Base-by-base conservation (phyloP, 2,888 invertebrate genomes). In the Calephelis perditalis region DNA sequence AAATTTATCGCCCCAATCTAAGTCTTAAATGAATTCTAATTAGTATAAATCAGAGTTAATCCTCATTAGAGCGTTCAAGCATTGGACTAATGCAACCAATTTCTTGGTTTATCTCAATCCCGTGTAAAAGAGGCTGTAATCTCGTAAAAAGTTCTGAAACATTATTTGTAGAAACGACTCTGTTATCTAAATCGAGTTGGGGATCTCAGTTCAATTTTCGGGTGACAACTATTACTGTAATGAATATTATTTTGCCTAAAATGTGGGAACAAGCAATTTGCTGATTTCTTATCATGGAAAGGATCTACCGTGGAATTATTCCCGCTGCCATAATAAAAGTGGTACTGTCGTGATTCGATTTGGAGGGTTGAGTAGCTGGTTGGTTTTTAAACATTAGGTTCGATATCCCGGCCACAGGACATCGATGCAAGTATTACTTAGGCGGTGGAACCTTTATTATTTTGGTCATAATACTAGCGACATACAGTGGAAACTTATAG, bases 161-260 rank as follows among this genome's bases (percentile, higher is more conserved):
- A 40, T 40, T 40, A 40, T 40, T 40, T 40, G 40, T 40, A 54
- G 36, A 54, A 54, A 36, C 11, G 11, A 11, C 35, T 54, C 7
- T 54, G 54, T 54, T 54, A 54, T 54, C 54, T 54, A 54, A 54
- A 54, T 54, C 36, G 54, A 54, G 54, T 36, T 54, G n/a, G 54
- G 54, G 54, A 54, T 36, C 54, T 35, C n/a, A 11, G 35, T 54
- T 36, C 54, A 54, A 54, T 54, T 54, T 54, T 35, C 15, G 35
- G 35, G 52, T 54, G 52, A 35, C 52, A 54, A 54, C 52, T 54
- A 54, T 54, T 10, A 11, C 35, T 7, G 52, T 54, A 54, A 54
- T 54, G 52, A 54, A 54, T 35, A 52, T 26, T 26, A 35, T 52
- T 11, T 35, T 35, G 10, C 7, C 11, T 54, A 36, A 54, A 54